Evolutionary conservation across 2,797 vertebrate species (phyloP), one percentile per base, ranked within the genome.

Genomic region (Chelidonichthys spinosus): DNA sequence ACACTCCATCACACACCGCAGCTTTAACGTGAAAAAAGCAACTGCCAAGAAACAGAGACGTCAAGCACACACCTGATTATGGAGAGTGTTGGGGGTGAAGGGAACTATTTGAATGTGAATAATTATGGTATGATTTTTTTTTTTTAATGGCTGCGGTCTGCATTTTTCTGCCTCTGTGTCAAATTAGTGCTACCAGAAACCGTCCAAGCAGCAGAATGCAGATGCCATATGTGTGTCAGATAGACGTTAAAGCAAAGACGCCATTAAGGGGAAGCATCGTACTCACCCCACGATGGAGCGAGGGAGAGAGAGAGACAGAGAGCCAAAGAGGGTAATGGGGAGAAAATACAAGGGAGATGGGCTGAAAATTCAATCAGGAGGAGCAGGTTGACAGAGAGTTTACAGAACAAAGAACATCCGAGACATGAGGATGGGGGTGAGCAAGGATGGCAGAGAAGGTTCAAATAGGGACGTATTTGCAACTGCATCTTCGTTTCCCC

Each of bases 231-330:
- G n/a, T 0, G 2, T 14, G 1, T 61, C 54, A 65, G 35, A 63
- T 33, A 79, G 68, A 64, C 17, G 65, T 63, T 14, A 65, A 73
- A 73, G 63, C 52, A 60, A 33, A 76, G 60, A n/a, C 67, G 56
- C 73, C 49, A 61, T 75, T 65, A 68, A 18, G 11, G 71, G 37
- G 59, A 77, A 73, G 76, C 43, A 6, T 74, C 59, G 18, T 79
- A 52, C 80, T 76, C 71, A 35, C 6, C 1, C 9, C 10, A 32
- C 73, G 69, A 61, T 18, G 49, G 43, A 46, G 1, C 10, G 35
- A 7, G 66, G 40, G 53, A 54, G n/a, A 17, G 54, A 49, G 32
- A 74, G 53, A 54, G n/a, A 17, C 50, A 49, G 32, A 74, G 2
- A 58, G 42, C 17, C 1, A 6, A 35, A 2, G 11, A 2, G 47